These are phyloP conservation scores for Paramisgurnus dabryanus DNA, from an alignment of 2,113 vertebrate species.

Conservation along the genomic window DNA sequence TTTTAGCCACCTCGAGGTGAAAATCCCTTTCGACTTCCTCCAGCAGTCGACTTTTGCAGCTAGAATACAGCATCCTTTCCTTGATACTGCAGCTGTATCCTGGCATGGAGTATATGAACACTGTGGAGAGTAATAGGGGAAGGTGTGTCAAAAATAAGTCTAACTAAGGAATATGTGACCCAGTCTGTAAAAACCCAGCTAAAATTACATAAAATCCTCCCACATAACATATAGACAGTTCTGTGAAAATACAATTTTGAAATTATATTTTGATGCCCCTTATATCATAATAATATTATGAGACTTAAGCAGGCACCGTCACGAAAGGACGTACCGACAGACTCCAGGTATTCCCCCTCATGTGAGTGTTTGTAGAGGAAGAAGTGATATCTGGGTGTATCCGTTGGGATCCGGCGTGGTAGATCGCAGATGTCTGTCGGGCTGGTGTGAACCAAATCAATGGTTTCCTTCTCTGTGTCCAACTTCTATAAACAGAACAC, in stretches of 20 bases:
- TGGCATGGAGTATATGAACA: constrained; percentile 99
- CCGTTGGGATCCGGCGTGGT: constrained; percentile 85
- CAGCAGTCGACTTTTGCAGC: constrained; percentile 94
- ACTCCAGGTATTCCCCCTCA: constrained; percentile 91
- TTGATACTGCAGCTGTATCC: constrained; percentile 97
- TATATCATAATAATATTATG: no score
- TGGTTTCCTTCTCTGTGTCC: constrained; percentile 90
- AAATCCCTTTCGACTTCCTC: constrained; percentile 92
- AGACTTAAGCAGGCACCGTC: no score
- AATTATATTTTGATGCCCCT: no score
- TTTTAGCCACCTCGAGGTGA: constrained; percentile 88
- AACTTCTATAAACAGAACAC: constrained; percentile 75
- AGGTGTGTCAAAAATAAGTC: not conserved
- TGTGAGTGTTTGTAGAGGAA: constrained; percentile 96
- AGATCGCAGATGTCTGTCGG: constrained; percentile 86
- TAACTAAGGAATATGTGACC: not conserved
- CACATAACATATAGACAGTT: no score
- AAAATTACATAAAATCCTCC: no score
- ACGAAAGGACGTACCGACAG: constrained; percentile 80
- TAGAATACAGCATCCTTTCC: constrained; percentile 98
- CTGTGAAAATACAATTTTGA: no score
- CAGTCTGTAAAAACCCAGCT: no score
- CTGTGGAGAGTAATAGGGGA: constrained; percentile 64
- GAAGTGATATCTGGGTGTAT: constrained; percentile 95
- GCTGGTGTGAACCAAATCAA: constrained; percentile 89